Conservation (phyloP, 1,140 invertebrate genomes). For the Formica selysi region DNA sequence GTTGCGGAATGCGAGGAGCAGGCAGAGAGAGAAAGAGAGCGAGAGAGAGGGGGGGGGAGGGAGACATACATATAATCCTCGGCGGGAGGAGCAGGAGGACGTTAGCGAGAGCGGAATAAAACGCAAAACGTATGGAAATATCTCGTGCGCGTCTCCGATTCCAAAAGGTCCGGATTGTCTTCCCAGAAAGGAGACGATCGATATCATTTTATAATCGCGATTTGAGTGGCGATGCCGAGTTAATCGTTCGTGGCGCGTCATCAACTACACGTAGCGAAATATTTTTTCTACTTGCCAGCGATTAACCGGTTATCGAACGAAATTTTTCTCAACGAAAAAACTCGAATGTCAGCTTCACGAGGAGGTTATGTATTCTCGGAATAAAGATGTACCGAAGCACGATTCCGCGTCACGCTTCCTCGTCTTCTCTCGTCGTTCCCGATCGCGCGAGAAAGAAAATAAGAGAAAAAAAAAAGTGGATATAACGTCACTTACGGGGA, state of each 20-base stretch:
- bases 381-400: no score
- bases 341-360: background rate
- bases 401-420: no score
- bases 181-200: background rate
- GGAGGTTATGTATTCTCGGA: no score
- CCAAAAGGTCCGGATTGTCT: slow-evolving; percentile 28
- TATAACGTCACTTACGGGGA: slow-evolving; percentile 81
- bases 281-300: background rate
- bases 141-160: slow-evolving; percentile 7
- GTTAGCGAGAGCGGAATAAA: background rate
- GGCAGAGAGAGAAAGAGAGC: background rate
- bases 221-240: background rate
- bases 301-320: background rate
- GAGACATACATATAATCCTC: slow-evolving; percentile 9
- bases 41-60: background rate
- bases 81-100: background rate
- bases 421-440: background rate
- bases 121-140: slow-evolving; percentile 23
- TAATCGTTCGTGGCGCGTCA: background rate
- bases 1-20: slow-evolving; percentile 57
- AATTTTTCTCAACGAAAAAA: background rate
- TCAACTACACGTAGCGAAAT: background rate
- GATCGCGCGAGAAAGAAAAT: background rate
- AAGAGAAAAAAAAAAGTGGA: background rate
- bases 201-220: slow-evolving; percentile 9